These are phyloP conservation scores for Manacus vitellinus DNA, from an alignment of 2,113 vertebrate species.

Conservation along the genomic window DNA sequence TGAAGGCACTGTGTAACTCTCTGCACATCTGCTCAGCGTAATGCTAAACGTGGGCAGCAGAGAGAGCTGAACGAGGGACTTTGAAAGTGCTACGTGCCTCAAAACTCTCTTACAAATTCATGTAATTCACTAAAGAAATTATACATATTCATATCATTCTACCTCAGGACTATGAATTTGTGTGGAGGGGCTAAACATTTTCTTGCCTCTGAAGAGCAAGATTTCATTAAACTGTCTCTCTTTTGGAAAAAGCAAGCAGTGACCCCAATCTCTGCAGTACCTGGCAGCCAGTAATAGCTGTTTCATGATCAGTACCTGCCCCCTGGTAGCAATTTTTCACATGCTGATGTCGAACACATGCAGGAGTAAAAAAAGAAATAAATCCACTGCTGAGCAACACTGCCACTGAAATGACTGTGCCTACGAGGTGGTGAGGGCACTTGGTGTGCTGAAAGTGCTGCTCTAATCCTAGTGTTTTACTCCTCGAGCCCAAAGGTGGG, in stretches of 20 bases:
- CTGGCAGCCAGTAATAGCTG: background rate
- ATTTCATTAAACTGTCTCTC: background rate
- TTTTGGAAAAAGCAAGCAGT: background rate
- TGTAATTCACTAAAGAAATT: background rate
- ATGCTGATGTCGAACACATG: background rate
- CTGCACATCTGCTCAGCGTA: background rate
- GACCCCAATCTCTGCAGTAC: background rate
- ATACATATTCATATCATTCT: background rate
- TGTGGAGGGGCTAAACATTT: background rate
- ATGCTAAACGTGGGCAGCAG: background rate
- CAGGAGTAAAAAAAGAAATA: background rate
- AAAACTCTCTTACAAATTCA: constrained; percentile 6
- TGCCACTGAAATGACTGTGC: background rate
- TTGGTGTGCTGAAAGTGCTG: background rate
- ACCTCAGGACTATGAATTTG: background rate
- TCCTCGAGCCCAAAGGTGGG: background rate
- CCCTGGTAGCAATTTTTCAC: background rate
- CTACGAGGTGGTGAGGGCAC: accelerated
- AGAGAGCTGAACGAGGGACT: background rate
- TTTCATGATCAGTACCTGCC: background rate
- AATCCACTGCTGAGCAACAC: background rate
- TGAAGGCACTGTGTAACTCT: background rate
- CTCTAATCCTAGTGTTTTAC: background rate
- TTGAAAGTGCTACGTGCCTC: background rate
- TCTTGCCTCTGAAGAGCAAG: background rate